phyloP scores from a whole-genome alignment of 2,113 vertebrate species.

The Phylloscopus trochilus region DNA sequence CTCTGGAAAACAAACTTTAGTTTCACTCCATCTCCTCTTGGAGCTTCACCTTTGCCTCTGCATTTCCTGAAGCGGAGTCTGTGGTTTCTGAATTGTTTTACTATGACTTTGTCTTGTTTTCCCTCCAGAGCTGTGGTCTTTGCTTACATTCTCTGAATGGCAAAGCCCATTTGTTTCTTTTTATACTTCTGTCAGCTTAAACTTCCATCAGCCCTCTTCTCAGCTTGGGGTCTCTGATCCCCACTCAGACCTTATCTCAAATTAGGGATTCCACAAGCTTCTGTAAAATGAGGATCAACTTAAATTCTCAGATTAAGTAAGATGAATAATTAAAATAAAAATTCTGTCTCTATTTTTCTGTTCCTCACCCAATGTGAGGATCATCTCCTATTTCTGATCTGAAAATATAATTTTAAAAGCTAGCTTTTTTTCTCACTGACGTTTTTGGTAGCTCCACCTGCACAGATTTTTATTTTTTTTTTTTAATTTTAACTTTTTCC shows the following conservation, averaged over 20 bases:
- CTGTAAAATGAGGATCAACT: conserved; percentile 55
- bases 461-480: neutral
- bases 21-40: neutral
- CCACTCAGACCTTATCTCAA: conserved; percentile 26
- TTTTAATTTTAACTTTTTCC: neutral
- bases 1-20: neutral
- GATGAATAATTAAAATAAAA: conserved; percentile 56
- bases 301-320: conserved; percentile 55
- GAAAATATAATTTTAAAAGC: neutral
- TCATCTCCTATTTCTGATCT: conserved; percentile 8
- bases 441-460: neutral
- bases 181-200: conserved; percentile 53
- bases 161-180: conserved; percentile 58
- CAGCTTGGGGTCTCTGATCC: conserved; percentile 59
- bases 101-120: neutral
- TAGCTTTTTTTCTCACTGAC: neutral
- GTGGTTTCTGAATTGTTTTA: neutral
- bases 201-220: conserved; percentile 25
- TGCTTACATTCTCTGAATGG: conserved; percentile 1
- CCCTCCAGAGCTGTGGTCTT: conserved; percentile 23
- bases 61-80: neutral
- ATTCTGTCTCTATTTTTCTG: conserved; percentile 7
- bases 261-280: conserved; percentile 50
- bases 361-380: conserved; percentile 9
- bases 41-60: conserved; percentile 30